These are phyloP conservation scores for Tachina lurida DNA, from an alignment of 2,888 invertebrate species.

Conservation along the genomic window DNA sequence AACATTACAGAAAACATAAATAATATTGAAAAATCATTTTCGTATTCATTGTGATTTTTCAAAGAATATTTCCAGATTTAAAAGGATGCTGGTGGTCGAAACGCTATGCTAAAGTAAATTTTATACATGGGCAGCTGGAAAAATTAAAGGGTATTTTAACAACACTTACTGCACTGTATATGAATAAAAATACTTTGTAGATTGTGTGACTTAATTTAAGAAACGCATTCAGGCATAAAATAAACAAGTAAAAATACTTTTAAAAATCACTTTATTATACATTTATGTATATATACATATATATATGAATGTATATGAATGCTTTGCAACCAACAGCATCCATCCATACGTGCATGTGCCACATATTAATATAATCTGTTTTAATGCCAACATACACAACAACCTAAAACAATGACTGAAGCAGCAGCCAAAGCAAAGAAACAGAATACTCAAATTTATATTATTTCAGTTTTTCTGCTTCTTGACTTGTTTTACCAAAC, in stretches of 20 bases:
- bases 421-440: background rate
- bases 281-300: no score
- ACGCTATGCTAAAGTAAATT: slow-evolving; percentile 15
- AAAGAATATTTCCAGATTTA: slow-evolving; percentile 41
- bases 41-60: slow-evolving; percentile 44
- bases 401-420: slow-evolving; percentile 13
- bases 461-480: slow-evolving; percentile 13
- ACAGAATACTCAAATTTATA: slow-evolving; percentile 2
- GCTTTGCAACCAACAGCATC: slow-evolving; percentile 50
- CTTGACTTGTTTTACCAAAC: slow-evolving; percentile 14
- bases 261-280: slow-evolving; percentile 51
- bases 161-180: slow-evolving; percentile 10
- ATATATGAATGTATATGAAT: background rate
- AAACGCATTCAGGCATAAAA: slow-evolving; percentile 58
- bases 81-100: slow-evolving; percentile 69
- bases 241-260: slow-evolving; percentile 65
- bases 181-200: slow-evolving; percentile 20
- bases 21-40: slow-evolving; percentile 16
- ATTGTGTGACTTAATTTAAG: slow-evolving; percentile 47
- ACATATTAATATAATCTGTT: slow-evolving; percentile 63
- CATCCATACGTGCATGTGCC: slow-evolving; percentile 50
- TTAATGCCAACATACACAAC: slow-evolving; percentile 55
- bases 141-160: slow-evolving; percentile 61
- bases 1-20: slow-evolving; percentile 34
- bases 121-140: slow-evolving; percentile 60